Percentiles rank a stretch among this genome's conserved stretches.
Evolutionary conservation across 2,797 vertebrate species (phyloP).

Genomic region (Rhinichthys osculus): DNA sequence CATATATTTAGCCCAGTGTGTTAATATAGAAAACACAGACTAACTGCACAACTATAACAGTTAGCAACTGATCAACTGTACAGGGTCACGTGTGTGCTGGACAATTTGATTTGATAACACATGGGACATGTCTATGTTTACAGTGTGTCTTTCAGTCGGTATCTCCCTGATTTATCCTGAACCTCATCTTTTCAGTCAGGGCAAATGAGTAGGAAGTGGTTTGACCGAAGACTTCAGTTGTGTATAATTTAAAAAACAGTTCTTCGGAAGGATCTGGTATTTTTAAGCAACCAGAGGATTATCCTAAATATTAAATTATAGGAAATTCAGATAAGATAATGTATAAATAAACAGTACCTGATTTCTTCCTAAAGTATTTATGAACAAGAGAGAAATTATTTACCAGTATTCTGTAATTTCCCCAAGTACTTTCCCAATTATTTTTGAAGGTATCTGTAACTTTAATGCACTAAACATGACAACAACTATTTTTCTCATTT

Average conservation of each 20-base stretch:
- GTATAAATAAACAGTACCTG: conserved; percentile 2
- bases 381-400: background rate
- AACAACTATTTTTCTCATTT: background rate
- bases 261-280: background rate
- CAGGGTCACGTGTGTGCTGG: background rate
- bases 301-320: background rate
- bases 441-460: background rate
- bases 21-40: background rate
- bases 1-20: background rate
- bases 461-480: background rate
- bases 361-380: conserved; percentile 1
- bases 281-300: background rate
- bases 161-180: background rate
- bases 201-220: background rate
- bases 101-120: conserved; percentile 34
- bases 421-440: conserved; percentile 7
- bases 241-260: background rate
- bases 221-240: background rate
- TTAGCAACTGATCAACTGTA: conserved; percentile 2
- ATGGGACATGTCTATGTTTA: conserved; percentile 18
- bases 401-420: background rate
- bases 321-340: background rate
- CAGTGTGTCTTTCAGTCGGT: background rate
- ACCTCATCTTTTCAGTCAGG: background rate
- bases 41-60: conserved; percentile 7